Percentiles rank a stretch among this genome's conserved stretches.
Conservation (phyloP, 1,140 invertebrate species). For the Ptiloglossa arizonensis region DNA sequence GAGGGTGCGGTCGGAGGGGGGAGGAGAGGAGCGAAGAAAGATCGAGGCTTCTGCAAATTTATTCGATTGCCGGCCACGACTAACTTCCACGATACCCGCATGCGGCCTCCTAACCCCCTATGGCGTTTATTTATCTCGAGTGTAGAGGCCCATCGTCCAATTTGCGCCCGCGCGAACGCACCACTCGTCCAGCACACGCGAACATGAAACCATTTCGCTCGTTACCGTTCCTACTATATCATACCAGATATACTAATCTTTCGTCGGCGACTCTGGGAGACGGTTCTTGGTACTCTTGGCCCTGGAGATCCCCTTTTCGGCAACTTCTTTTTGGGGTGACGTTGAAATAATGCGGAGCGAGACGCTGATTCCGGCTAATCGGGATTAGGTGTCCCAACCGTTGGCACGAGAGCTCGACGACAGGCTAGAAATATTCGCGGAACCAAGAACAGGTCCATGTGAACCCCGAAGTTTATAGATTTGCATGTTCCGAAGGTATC, state of each 20-base stretch:
- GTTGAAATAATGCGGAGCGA: not conserved
- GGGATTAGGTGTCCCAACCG: too few species aligned
- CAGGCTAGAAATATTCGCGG: too few species aligned
- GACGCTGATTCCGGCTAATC: too few species aligned
- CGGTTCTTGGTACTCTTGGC: not conserved
- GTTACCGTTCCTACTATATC: conserved; percentile 43
- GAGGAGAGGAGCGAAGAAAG: conserved; percentile 20
- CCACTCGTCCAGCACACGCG: conserved; percentile 29
- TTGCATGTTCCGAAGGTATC: too few species aligned
- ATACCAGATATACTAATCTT: conserved; percentile 42
- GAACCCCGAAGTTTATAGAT: too few species aligned
- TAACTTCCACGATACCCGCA: conserved; percentile 64
- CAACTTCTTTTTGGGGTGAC: not conserved
- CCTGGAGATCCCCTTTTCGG: too few species aligned
- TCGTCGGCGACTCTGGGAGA: not conserved
- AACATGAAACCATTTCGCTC: conserved; percentile 42
- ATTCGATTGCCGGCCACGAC: conserved; percentile 47
- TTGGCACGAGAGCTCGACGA: too few species aligned
- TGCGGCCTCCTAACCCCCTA: conserved; percentile 48
- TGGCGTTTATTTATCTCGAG: conserved; percentile 69
- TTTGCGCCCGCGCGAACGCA: conserved; percentile 54
- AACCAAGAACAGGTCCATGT: too few species aligned
- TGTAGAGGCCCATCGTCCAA: conserved; percentile 62
- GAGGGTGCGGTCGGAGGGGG: not conserved
- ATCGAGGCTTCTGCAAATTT: conserved; percentile 58